Evolutionary conservation across 1,140 invertebrate genomes (phyloP), one percentile per base, ranked within the genome.

Genomic region (Calephelis nemesis): DNA sequence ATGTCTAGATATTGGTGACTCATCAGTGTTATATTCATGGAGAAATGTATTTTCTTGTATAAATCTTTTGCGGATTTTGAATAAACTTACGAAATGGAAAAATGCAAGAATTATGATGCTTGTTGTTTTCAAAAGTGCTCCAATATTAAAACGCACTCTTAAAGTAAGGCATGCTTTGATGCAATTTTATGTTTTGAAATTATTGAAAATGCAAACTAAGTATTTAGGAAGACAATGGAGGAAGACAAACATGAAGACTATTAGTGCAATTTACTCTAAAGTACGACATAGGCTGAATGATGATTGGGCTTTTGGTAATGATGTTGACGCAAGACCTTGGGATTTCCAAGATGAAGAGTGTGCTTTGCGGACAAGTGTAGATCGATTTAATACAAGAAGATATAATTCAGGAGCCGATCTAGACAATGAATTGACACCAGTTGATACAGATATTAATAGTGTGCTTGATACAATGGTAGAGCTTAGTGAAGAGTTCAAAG

Each of bases 41-140:
- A 93, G 98, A 74, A 99, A 99, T 93, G 95, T 99, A 30, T 99
- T 99, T 92, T 97, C 98, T 2, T 99, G 98, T 83, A 99, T 99
- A 62, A 99, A 99, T 94, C 90, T 99, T 47, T 92, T 99, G 48
- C 94, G 99, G 79, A 98, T 99, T 80, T 94, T 99, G 30, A 99
- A 99, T 89, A 99, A 99, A 93, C 92, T 99, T 50, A 99, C 98
- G 47, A 99, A 99, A 91, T 99, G 98, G 98, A 99, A 99, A 90
- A 98, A 99, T 90, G 99, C 98, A 39, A 94, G 99, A 74, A 99
- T 99, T 42, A 99, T 99, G 98, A 99, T 99, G 98, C 92, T 99
- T 62, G 98, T 99, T 60, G 98, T 99, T 2, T 99, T 99, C 87
- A 99, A 99, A 93, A 99, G 98, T 62, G 98, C 99, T 7, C 98